phyloP scores from a whole-genome alignment of 2,113 vertebrate species.

The Xiphophorus hellerii region DNA sequence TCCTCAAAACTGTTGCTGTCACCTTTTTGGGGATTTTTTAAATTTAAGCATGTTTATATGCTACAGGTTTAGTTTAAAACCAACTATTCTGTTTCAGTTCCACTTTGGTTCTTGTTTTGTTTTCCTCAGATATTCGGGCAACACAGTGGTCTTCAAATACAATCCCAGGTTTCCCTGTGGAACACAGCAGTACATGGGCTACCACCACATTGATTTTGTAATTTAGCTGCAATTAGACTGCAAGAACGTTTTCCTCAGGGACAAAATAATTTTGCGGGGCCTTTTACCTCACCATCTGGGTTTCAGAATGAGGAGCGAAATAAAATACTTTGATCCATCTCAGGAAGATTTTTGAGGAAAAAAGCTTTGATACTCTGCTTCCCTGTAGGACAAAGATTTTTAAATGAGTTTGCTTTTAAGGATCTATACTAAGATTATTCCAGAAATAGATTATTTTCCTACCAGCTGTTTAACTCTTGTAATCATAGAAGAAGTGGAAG shows the following conservation, averaged over 20 bases:
- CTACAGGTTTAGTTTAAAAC: no score
- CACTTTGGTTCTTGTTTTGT: background rate
- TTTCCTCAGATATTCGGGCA: background rate
- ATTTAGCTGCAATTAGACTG: no score
- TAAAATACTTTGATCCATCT: background rate
- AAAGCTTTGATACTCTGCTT: background rate
- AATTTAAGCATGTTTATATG: no score
- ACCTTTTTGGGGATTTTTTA: no score
- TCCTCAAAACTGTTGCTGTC: no score
- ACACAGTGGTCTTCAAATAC: background rate
- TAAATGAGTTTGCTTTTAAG: background rate
- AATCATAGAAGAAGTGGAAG: background rate
- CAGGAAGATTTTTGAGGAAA: background rate
- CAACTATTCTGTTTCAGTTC: background rate
- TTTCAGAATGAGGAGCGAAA: background rate
- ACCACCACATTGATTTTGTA: background rate
- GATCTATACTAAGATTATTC: background rate
- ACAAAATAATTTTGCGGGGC: background rate
- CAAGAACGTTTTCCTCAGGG: no score
- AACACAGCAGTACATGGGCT: no score
- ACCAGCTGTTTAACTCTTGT: background rate
- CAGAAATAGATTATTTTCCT: background rate
- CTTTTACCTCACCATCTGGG: background rate
- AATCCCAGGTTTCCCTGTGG: no score
- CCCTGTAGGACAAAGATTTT: background rate